phyloP scores from a whole-genome alignment of 64 coral and sea anemone genomes.

The Acropora tenuis region DNA sequence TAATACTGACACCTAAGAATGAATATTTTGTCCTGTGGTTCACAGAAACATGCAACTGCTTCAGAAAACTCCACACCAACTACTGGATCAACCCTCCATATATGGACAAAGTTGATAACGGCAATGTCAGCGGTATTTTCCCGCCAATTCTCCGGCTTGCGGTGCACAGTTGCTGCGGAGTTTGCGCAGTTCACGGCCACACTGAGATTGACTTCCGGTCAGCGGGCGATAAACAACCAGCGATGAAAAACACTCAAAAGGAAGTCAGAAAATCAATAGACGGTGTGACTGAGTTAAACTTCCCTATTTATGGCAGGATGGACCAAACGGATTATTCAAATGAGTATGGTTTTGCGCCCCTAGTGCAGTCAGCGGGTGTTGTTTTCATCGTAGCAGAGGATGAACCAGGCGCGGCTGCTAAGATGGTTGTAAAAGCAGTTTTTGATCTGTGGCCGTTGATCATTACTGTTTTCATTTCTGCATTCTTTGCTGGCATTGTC shows the following conservation, averaged over 20 bases:
- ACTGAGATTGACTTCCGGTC: slow-evolving; percentile 65
- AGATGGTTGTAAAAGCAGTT: slow-evolving; percentile 75
- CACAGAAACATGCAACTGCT: slow-evolving; percentile 94
- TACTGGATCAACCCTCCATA: slow-evolving; percentile 91
- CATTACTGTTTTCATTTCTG: slow-evolving; percentile 75
- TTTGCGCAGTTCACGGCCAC: slow-evolving; percentile 57
- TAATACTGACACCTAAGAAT: not conserved
- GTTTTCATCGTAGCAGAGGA: slow-evolving; percentile 70
- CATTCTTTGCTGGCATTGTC: slow-evolving; percentile 75
- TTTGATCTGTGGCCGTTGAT: slow-evolving; percentile 86
- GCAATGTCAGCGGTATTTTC: slow-evolving; percentile 77
- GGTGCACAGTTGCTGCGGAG: slow-evolving; percentile 67
- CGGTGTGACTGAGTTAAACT: slow-evolving; percentile 71
- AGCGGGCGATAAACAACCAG: slow-evolving; percentile 2
- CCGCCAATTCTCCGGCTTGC: slow-evolving; percentile 63
- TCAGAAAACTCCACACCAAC: slow-evolving; percentile 74
- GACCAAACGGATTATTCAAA: slow-evolving; percentile 67
- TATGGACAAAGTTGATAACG: not conserved
- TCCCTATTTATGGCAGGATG: slow-evolving; percentile 62
- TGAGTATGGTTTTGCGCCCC: slow-evolving; percentile 73
- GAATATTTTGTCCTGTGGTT: not conserved
- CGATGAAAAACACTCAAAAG: slow-evolving; percentile 59
- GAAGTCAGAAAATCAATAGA: slow-evolving; percentile 59
- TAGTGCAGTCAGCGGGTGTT: slow-evolving; percentile 77
- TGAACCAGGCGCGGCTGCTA: slow-evolving; percentile 63